These are phyloP conservation scores for Trachurus trachurus DNA, from an alignment of 2,797 vertebrate species.

Conservation along the genomic window DNA sequence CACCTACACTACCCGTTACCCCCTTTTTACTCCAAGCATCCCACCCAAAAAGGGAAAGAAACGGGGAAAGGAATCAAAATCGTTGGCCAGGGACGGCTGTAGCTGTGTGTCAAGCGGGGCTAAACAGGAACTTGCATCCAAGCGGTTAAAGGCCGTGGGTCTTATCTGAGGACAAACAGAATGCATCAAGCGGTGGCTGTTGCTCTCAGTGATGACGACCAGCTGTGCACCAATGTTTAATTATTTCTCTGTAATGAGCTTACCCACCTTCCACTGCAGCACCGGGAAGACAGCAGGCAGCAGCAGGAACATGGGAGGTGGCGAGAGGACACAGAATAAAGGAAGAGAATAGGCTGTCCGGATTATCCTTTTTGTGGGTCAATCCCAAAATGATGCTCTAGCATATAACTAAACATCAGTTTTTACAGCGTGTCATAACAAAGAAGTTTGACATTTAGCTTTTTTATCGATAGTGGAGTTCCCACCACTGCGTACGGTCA, in stretches of 20 bases:
- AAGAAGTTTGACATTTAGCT: conserved; percentile 57
- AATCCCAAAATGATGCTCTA: conserved; percentile 36
- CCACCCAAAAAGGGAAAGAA: conserved; percentile 47
- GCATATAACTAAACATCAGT: conserved; percentile 17
- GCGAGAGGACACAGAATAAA: conserved; percentile 37
- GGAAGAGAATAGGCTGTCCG: conserved; percentile 38
- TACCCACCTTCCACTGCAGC: conserved; percentile 85
- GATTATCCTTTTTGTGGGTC: conserved; percentile 55
- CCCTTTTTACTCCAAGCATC: conserved; percentile 39
- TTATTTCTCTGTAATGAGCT: conserved; percentile 90
- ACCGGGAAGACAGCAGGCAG: conserved; percentile 70
- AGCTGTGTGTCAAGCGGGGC: conserved; percentile 82
- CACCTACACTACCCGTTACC: conserved; percentile 53
- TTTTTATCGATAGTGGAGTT: conserved; percentile 43
- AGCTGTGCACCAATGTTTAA: conserved; percentile 89
- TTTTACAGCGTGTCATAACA: conserved; percentile 3
- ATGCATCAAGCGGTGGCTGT: conserved; percentile 87
- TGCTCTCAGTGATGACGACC: conserved; percentile 86
- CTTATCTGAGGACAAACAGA: conserved; percentile 89
- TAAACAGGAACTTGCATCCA: conserved; percentile 85
- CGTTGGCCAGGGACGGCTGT: conserved; percentile 68
- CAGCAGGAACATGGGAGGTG: conserved; percentile 68
- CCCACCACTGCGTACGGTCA: conserved; percentile 53
- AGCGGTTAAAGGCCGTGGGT: conserved; percentile 86
- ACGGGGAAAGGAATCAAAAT: conserved; percentile 56